phyloP scores from a whole-genome alignment of 2,888 invertebrate species.

The Aromia moschata region DNA sequence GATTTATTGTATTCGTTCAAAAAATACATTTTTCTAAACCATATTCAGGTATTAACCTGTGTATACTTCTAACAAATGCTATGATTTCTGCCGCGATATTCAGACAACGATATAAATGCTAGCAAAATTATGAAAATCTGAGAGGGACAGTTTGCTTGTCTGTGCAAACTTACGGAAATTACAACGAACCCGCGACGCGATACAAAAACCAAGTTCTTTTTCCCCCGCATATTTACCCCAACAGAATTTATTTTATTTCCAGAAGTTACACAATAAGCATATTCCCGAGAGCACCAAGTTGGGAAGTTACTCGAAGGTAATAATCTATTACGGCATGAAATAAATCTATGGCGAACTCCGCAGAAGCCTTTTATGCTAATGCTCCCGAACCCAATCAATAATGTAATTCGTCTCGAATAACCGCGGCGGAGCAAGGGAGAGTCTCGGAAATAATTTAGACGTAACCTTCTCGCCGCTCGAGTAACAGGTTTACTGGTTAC shows the following conservation, averaged over 20 bases:
- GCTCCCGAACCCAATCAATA: constrained; percentile 12
- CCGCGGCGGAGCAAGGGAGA: background rate
- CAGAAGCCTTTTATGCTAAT: constrained; percentile 26
- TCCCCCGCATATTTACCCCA: background rate
- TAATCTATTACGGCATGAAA: constrained; percentile 17
- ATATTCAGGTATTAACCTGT: too few species aligned
- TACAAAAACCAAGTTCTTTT: too few species aligned
- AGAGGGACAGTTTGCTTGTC: too few species aligned
- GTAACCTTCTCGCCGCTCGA: constrained; percentile 13
- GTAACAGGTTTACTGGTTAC: too few species aligned
- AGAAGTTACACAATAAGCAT: constrained; percentile 1
- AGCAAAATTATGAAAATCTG: too few species aligned
- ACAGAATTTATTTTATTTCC: background rate
- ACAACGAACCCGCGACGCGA: too few species aligned
- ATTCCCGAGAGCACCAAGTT: background rate
- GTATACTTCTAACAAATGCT: too few species aligned
- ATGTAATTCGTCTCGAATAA: constrained; percentile 5
- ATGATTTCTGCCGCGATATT: too few species aligned
- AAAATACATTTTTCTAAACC: too few species aligned
- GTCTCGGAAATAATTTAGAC: background rate
- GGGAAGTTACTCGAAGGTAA: constrained; percentile 6
- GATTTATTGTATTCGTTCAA: too few species aligned
- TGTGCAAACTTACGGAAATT: too few species aligned
- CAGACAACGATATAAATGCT: too few species aligned
- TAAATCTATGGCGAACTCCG: constrained; percentile 3